Evolutionary conservation across 2,888 invertebrate species (phyloP).

Genomic region (Agrotis clavis): DNA sequence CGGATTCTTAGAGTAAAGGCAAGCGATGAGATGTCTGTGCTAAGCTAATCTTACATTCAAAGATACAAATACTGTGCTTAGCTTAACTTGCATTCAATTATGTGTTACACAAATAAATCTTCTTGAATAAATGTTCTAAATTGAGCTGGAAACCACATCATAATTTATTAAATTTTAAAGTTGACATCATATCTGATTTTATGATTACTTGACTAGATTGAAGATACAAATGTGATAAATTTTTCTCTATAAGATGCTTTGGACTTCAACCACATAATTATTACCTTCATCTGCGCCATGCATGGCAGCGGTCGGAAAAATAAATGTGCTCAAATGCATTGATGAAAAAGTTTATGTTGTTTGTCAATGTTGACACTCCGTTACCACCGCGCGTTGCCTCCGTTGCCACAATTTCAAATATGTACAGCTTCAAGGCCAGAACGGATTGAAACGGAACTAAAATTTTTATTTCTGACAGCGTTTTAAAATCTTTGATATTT

Average conservation of each 20-base stretch:
- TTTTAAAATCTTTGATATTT: too few species aligned
- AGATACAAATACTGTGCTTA: too few species aligned
- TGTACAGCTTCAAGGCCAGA: too few species aligned
- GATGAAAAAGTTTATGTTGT: neutral
- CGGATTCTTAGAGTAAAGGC: constrained; percentile 12
- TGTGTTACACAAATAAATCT: neutral
- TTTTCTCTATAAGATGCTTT: neutral
- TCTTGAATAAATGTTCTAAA: neutral
- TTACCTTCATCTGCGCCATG: too few species aligned
- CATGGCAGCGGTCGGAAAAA: neutral
- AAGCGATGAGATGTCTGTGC: neutral
- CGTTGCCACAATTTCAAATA: neutral
- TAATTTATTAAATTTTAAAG: too few species aligned
- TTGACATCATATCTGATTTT: neutral
- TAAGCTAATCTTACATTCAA: neutral
- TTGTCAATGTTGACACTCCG: too few species aligned
- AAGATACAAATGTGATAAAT: neutral
- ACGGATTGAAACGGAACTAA: too few species aligned
- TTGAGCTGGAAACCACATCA: neutral
- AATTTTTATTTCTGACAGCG: too few species aligned
- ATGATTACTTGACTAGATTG: neutral
- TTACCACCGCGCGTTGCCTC: too few species aligned
- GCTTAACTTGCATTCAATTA: too few species aligned
- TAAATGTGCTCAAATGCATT: neutral
- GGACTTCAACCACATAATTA: neutral